A percentile compares a stretch with the other conserved stretches of the same genome.
phyloP scores from a whole-genome alignment of 53 echinoderm and acorn worm genomes.

The Patiria pectinifera region DNA sequence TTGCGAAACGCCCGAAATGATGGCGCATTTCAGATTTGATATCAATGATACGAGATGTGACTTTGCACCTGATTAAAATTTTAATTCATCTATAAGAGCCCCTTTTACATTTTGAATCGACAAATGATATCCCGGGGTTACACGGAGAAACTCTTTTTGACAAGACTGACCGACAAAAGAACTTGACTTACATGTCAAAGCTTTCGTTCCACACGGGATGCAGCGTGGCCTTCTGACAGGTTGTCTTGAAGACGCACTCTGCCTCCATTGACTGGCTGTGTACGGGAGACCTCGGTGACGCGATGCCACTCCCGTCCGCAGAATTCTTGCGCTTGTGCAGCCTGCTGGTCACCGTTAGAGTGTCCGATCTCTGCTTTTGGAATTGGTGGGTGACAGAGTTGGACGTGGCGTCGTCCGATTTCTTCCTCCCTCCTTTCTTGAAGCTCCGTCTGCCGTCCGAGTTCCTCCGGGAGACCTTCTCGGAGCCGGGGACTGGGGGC shows the following conservation, averaged over 20 bases:
- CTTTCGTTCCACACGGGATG: slow-evolving; percentile 97
- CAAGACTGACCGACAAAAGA: background rate
- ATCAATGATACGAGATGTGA: too few species aligned
- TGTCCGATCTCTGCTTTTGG: slow-evolving; percentile 1
- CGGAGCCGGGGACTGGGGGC: background rate
- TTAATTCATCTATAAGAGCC: too few species aligned
- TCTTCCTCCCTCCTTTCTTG: slow-evolving; percentile 40
- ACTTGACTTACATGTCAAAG: slow-evolving; percentile 82
- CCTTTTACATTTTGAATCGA: too few species aligned
- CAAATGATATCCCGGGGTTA: too few species aligned
- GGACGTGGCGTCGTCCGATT: slow-evolving; percentile 28
- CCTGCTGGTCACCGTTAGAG: background rate
- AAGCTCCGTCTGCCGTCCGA: slow-evolving; percentile 49
- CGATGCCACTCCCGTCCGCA: background rate
- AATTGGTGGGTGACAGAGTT: background rate
- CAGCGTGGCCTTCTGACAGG: slow-evolving; percentile 77
- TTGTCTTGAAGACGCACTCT: slow-evolving; percentile 77
- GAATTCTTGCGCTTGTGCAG: slow-evolving; percentile 48
- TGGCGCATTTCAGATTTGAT: too few species aligned
- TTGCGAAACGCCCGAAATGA: too few species aligned
- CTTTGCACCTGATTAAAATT: too few species aligned
- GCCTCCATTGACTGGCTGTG: slow-evolving; percentile 71
- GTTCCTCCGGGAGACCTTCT: slow-evolving; percentile 22
- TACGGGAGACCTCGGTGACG: slow-evolving; percentile 28
- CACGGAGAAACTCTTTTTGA: slow-evolving; percentile 14